Conservation (phyloP, 2,113 vertebrate species). For the Centropristis striata region DNA sequence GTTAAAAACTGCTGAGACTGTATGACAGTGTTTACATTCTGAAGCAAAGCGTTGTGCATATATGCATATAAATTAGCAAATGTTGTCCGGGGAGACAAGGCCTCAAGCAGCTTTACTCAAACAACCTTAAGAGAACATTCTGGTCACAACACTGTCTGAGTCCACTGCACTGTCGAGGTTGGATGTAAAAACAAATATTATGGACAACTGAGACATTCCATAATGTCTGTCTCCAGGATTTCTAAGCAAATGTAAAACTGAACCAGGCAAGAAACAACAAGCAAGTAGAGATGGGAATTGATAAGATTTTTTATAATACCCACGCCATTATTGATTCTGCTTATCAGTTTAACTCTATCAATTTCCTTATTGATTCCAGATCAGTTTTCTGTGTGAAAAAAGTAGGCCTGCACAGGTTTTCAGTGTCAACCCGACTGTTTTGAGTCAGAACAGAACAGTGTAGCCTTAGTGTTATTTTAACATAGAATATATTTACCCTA, state of each 20-base stretch:
- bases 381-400: too few relatives aligned
- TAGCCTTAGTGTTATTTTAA: too few relatives aligned
- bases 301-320: too few relatives aligned
- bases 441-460: too few relatives aligned
- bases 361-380: too few relatives aligned
- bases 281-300: neutral
- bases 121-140: neutral
- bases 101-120: conserved; percentile 3
- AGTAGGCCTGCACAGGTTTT: too few relatives aligned
- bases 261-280: neutral
- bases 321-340: too few relatives aligned
- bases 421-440: too few relatives aligned
- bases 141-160: conserved; percentile 5
- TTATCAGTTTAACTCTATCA: too few relatives aligned
- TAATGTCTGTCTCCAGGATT: neutral
- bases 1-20: conserved; percentile 26
- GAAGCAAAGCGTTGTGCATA: neutral
- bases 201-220: conserved; percentile 8
- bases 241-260: neutral
- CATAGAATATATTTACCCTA: too few relatives aligned
- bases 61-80: conserved; percentile 2
- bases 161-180: conserved; percentile 14
- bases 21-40: neutral
- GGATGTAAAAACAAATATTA: conserved; percentile 29
- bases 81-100: neutral